Percentiles rank a stretch among this genome's conserved stretches.
Conservation (phyloP, 1,140 invertebrate species). For the Amphibalanus amphitrite region DNA sequence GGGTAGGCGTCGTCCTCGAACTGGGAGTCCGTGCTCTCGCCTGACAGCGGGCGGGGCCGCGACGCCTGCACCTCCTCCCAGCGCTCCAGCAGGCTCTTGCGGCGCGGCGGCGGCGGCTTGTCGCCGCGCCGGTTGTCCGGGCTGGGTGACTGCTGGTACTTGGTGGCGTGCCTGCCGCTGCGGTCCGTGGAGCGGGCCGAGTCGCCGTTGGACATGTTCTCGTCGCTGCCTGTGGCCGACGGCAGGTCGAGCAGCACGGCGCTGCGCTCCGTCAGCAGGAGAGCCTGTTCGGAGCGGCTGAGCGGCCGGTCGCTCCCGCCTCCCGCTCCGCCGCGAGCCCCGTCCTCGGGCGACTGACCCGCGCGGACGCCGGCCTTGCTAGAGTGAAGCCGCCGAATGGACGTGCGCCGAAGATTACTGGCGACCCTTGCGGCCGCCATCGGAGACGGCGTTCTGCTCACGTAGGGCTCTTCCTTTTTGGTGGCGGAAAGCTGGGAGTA, state of each 20-base stretch:
- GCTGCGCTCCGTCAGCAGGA: not conserved
- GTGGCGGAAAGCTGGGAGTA: not conserved
- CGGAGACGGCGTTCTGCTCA: not conserved
- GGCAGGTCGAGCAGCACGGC: not conserved
- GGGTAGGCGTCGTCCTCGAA: not conserved
- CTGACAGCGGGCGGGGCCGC: no score
- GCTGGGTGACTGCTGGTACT: not conserved
- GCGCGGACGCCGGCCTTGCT: not conserved
- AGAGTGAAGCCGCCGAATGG: not conserved
- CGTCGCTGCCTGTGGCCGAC: not conserved
- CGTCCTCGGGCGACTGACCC: not conserved
- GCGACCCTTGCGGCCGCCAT: not conserved
- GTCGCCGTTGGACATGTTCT: slow-evolving; percentile 3
- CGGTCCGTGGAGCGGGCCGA: not conserved
- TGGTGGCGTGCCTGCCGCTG: not conserved
- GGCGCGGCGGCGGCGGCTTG: not conserved
- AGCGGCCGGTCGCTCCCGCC: no score
- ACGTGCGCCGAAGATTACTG: not conserved
- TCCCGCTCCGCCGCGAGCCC: not conserved
- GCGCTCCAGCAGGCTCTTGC: not conserved
- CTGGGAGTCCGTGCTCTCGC: not conserved
- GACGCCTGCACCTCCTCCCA: not conserved
- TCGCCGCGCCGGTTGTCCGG: not conserved
- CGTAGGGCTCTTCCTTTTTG: not conserved
- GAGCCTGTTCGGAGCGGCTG: not conserved